A percentile compares a stretch with the other conserved stretches of the same genome.
Conservation (phyloP, 1,140 invertebrate genomes). For the Odontomachus brunneus region DNA sequence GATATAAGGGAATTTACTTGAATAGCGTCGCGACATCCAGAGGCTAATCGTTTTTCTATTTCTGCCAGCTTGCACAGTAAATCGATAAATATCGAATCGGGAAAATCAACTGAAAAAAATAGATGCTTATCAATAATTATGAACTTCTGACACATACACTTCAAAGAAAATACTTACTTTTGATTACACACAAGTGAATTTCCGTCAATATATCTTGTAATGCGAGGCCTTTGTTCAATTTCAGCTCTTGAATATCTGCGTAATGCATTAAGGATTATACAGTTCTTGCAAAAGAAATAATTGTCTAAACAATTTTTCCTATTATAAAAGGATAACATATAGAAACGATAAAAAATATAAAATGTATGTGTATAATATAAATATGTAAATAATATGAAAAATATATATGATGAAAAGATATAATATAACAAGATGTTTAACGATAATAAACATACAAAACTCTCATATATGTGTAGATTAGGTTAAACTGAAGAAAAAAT, state of each 20-base stretch:
- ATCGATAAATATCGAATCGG: conserved; percentile 90
- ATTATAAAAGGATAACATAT: conserved; percentile 68
- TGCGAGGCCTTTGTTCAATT: conserved; percentile 95
- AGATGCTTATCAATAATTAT: conserved; percentile 46
- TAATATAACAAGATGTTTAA: too few relatives aligned
- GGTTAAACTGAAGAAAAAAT: too few relatives aligned
- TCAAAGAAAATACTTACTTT: conserved; percentile 89
- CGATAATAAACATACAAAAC: too few relatives aligned
- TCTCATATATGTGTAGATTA: too few relatives aligned
- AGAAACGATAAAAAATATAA: too few relatives aligned
- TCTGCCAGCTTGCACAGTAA: conserved; percentile 93
- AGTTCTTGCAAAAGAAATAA: not conserved
- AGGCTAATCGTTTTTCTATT: conserved; percentile 91
- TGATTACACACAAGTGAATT: conserved; percentile 93
- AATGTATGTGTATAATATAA: too few relatives aligned
- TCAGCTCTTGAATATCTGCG: conserved; percentile 93
- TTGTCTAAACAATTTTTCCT: not conserved
- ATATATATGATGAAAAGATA: too few relatives aligned
- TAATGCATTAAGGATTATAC: conserved; percentile 72
- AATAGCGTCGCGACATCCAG: conserved; percentile 93
- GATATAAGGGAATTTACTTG: conserved; percentile 94
- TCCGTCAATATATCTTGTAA: conserved; percentile 96
- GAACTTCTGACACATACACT: not conserved
- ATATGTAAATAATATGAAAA: too few relatives aligned
- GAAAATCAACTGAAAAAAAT: conserved; percentile 92